Evolutionary conservation across 1,140 invertebrate species (phyloP).

Genomic region (Hycleus cichorii): DNA sequence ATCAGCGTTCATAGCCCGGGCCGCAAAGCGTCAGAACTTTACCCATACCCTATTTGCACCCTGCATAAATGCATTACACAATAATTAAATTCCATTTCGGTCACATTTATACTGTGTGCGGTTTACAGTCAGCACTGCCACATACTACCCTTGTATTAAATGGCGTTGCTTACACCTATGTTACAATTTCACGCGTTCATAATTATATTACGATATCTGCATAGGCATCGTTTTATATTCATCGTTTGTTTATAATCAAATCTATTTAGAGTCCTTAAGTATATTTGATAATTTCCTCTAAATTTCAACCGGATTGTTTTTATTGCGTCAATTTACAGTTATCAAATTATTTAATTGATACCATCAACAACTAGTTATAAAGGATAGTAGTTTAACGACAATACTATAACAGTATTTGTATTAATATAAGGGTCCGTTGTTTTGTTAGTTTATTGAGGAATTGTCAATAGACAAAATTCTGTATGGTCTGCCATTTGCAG

Average conservation of each 20-base stretch:
- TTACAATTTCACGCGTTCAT: slow-evolving; percentile 39
- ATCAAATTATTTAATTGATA: too few relatives aligned
- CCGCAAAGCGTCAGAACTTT: slow-evolving; percentile 9
- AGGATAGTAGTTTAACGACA: too few relatives aligned
- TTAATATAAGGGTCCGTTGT: too few relatives aligned
- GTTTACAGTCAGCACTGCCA: slow-evolving; percentile 24
- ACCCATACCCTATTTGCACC: slow-evolving; percentile 9
- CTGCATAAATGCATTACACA: slow-evolving; percentile 37
- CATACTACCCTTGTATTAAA: slow-evolving; percentile 35
- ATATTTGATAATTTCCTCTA: too few relatives aligned
- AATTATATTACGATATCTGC: slow-evolving; percentile 36
- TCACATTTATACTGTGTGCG: slow-evolving; percentile 36
- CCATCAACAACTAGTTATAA: too few relatives aligned
- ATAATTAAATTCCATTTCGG: slow-evolving; percentile 40
- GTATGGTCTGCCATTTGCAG: slow-evolving; percentile 18
- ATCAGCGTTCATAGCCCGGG: slow-evolving; percentile 17
- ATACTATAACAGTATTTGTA: too few relatives aligned
- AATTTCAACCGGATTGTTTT: too few relatives aligned
- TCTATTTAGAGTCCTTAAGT: too few relatives aligned
- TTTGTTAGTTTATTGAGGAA: background rate
- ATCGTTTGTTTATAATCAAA: too few relatives aligned
- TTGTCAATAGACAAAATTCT: slow-evolving; percentile 1
- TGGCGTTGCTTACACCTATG: slow-evolving; percentile 36
- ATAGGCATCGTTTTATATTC: slow-evolving; percentile 11
- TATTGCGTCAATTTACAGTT: too few relatives aligned